A percentile compares a stretch with the other conserved stretches of the same genome.
These are phyloP conservation scores for Tetrapedia diversipes DNA, from an alignment of 2,888 invertebrate genomes.

Conservation along the genomic window DNA sequence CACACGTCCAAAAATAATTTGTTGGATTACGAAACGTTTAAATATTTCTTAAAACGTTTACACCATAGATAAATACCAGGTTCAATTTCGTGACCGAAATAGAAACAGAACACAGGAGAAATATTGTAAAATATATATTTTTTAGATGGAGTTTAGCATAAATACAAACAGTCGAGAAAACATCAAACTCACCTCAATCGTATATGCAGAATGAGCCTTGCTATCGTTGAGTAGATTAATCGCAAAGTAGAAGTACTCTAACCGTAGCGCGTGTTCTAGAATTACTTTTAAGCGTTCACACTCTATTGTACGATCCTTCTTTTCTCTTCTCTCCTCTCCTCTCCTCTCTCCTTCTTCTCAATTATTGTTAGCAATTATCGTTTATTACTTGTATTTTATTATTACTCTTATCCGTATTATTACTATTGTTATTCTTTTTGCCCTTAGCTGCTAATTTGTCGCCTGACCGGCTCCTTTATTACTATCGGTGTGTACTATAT, in stretches of 20 bases:
- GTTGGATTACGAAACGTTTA: no score
- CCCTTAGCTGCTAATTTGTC: constrained; percentile 16
- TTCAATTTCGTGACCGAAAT: no score
- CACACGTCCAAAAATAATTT: no score
- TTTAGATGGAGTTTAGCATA: no score
- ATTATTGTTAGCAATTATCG: constrained; percentile 3
- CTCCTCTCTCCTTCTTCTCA: not conserved
- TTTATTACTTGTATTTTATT: constrained; percentile 21
- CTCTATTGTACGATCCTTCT: constrained; percentile 53
- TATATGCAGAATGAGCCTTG: constrained; percentile 59
- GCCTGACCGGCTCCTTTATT: constrained; percentile 15
- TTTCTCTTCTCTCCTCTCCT: constrained; percentile 10
- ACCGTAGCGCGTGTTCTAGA: constrained; percentile 54
- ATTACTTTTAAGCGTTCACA: constrained; percentile 58
- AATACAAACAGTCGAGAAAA: not conserved
- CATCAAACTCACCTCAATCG: constrained; percentile 63
- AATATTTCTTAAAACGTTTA: no score
- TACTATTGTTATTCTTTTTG: constrained; percentile 23
- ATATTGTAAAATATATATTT: no score
- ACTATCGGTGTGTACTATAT: constrained; percentile 22
- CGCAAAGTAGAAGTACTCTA: constrained; percentile 57
- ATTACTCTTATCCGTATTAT: constrained; percentile 26
- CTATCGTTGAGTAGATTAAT: constrained; percentile 56
- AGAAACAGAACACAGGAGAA: no score
- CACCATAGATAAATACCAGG: no score